These are phyloP conservation scores for Pyrochroa serraticornis DNA, from an alignment of 2,888 invertebrate species.

Conservation along the genomic window DNA sequence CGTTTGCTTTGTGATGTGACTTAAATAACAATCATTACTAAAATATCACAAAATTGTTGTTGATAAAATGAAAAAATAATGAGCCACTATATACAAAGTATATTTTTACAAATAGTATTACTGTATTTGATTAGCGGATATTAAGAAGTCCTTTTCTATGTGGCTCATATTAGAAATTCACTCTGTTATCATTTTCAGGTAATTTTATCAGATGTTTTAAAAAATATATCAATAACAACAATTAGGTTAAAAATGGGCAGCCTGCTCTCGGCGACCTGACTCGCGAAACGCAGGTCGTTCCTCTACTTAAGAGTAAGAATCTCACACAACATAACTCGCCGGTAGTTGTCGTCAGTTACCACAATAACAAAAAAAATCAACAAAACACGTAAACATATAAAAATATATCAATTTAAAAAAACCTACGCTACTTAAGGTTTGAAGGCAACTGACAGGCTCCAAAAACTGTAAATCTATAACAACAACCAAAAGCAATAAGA, in stretches of 20 bases:
- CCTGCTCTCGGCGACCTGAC: conserved; percentile 49
- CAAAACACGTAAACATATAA: conserved; percentile 52
- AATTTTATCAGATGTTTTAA: conserved; percentile 54
- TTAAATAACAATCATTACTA: conserved; percentile 64
- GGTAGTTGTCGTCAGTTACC: conserved; percentile 43
- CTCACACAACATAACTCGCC: conserved; percentile 44
- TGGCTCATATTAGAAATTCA: conserved; percentile 52
- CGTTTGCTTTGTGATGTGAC: conserved; percentile 60
- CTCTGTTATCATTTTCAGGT: conserved; percentile 55
- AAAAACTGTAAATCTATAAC: conserved; percentile 47
- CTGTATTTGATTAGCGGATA: conserved; percentile 38
- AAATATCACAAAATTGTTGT: conserved; percentile 65
- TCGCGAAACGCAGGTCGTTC: conserved; percentile 33
- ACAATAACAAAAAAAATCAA: conserved; percentile 46
- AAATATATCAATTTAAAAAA: conserved; percentile 32
- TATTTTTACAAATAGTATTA: conserved; percentile 43
- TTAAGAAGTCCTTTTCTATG: conserved; percentile 48
- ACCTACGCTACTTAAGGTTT: conserved; percentile 32
- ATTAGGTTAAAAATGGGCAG: conserved; percentile 55
- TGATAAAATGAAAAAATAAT: conserved; percentile 62
- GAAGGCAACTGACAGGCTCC: conserved; percentile 51
- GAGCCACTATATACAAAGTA: conserved; percentile 58
- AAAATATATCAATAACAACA: conserved; percentile 59
- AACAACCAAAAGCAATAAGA: conserved; percentile 42
- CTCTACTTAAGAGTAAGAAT: conserved; percentile 39